These are phyloP conservation scores for Festucalex cinctus DNA, from an alignment of 2,113 vertebrate genomes.

Conservation along the genomic window DNA sequence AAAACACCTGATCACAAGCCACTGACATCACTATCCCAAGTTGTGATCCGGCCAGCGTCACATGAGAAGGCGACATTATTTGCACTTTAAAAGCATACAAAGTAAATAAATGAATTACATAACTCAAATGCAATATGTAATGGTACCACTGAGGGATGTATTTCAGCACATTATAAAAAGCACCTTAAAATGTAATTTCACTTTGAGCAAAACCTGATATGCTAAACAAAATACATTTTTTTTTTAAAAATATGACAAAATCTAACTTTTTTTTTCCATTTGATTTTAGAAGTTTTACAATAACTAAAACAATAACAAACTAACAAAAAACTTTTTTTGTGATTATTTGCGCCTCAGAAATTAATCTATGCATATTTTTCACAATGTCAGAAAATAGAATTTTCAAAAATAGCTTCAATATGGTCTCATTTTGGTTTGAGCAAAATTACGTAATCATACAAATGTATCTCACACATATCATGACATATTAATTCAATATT, in stretches of 20 bases:
- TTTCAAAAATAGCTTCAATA: no score
- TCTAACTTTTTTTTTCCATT: neutral
- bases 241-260: no score
- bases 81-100: conserved; percentile 31
- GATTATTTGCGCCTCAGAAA: conserved; percentile 25
- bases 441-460: no score
- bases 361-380: conserved; percentile 63
- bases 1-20: conserved; percentile 29
- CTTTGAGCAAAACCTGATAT: neutral
- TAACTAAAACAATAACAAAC: conserved; percentile 15
- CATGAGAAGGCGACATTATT: conserved; percentile 10
- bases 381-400: conserved; percentile 33
- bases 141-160: neutral
- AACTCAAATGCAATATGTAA: neutral
- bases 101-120: neutral
- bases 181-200: neutral
- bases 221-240: no score
- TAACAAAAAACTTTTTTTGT: conserved; percentile 16
- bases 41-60: conserved; percentile 3
- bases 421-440: no score
- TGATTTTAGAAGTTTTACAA: neutral
- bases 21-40: conserved; percentile 16
- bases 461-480: no score
- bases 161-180: neutral
- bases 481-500: no score